Conservation (phyloP, 2,797 vertebrate species). For the Sebastes paucispinis region DNA sequence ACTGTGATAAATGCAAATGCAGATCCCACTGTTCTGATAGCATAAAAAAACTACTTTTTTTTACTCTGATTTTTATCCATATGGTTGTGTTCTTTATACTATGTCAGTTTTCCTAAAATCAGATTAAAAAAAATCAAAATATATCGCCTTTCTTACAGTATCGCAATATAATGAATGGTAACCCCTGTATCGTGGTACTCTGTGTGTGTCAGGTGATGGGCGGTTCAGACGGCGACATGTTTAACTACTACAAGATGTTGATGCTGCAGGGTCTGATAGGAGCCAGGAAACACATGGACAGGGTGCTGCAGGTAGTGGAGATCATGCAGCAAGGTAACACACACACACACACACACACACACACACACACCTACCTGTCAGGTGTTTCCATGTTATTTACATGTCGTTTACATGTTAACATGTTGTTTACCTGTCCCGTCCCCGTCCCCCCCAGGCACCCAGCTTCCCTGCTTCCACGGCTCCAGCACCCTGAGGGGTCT, state of each 20-base stretch:
- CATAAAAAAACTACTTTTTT: too few relatives aligned
- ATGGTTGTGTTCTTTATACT: too few relatives aligned
- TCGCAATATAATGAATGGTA: too few relatives aligned
- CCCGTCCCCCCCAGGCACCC: slow-evolving; percentile 81
- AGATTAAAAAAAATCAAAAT: too few relatives aligned
- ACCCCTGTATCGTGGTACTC: too few relatives aligned
- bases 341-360: not conserved
- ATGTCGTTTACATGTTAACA: too few relatives aligned
- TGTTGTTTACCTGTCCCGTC: not conserved
- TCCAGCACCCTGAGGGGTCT: slow-evolving; percentile 92
- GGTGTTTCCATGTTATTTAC: too few relatives aligned
- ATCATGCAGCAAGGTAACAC: slow-evolving; percentile 94
- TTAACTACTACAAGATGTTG: slow-evolving; percentile 97
- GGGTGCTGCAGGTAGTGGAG: slow-evolving; percentile 93
- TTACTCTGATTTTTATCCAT: too few relatives aligned
- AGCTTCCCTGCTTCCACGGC: slow-evolving; percentile 96
- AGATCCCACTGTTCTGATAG: too few relatives aligned
- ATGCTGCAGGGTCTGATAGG: slow-evolving; percentile 96
- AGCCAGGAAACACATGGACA: slow-evolving; percentile 95
- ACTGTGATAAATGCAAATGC: too few relatives aligned
- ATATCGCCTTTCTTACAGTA: too few relatives aligned
- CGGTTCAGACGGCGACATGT: slow-evolving; percentile 93
- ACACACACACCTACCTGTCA: not conserved
- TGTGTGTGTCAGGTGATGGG: slow-evolving; percentile 89
- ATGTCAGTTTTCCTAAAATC: too few relatives aligned